Evolutionary conservation across 53 echinoderm and acorn worm species (phyloP).

Genomic region (Pentamera pediparva): DNA sequence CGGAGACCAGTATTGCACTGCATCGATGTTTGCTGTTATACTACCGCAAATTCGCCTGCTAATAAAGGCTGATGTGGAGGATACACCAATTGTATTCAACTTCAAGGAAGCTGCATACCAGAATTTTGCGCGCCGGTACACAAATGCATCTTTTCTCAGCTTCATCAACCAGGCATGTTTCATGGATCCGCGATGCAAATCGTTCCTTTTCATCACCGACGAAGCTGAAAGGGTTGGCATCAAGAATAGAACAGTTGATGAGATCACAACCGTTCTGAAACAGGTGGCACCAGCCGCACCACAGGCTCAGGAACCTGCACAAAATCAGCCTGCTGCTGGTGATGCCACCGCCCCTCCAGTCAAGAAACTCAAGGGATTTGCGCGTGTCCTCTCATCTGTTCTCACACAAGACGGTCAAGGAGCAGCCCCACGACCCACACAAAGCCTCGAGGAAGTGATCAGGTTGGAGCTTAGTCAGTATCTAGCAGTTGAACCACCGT

Average conservation of each 20-base stretch:
- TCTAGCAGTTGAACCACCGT: not conserved
- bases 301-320: not conserved
- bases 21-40: not conserved
- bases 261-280: not conserved
- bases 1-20: constrained; percentile 6
- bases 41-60: constrained; percentile 1
- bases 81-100: not conserved
- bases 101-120: not conserved
- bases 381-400: not conserved
- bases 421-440: no score
- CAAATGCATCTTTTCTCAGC: not conserved
- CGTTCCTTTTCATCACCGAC: not conserved
- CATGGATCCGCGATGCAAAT: not conserved
- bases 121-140: not conserved
- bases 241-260: not conserved
- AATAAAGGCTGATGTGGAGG: not conserved
- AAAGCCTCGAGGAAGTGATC: no score
- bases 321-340: no score
- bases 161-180: not conserved
- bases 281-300: not conserved
- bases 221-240: not conserved
- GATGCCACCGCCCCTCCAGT: not conserved
- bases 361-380: constrained; percentile 10
- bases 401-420: not conserved
- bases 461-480: not conserved